Evolutionary conservation across 2,888 invertebrate species (phyloP), one percentile per base, ranked within the genome.

Genomic region (Drosophila paramelanica): DNA sequence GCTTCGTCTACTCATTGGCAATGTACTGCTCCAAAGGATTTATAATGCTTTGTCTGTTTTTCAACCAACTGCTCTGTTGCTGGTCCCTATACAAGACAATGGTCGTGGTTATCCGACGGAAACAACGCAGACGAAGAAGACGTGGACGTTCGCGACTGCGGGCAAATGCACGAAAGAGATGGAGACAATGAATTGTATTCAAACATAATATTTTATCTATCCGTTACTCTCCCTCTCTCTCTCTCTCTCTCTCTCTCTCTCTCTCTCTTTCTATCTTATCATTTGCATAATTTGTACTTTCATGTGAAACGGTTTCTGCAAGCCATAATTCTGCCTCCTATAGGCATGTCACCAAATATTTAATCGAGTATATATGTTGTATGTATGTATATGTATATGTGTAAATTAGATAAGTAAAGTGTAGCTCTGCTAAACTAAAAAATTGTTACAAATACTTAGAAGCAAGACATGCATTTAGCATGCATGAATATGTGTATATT

Each of bases 61-160:
- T 71, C 14, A 86, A 74, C 51, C 61, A 70, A 11, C 20, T 77
- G 10, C 47, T 79, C 27, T 79, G 71, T 53, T 64, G 55, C 50
- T 57, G 73, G 60, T 55, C 65, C 1, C 55, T 83, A 10, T 73
- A 65, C 36, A 79, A 65, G 49, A 70, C 77, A 3, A 5, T 73
- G 5, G 8, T 45, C 5, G 25, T 67, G 25, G 17, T 17, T n/a
- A n/a, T 65, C 3, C 58, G 45, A 4, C 25, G 52, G 13, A 41
- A 20, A 2, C 38, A 43, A 8, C 25, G 20, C n/a, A 14, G 27
- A n/a, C 38, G 14, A 8, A 36, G 17, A 6, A 39, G 38, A 47
- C 36, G n/a, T 20, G 20, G 27, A 14, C 55, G n/a, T n/a, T 14
- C 23, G 13, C 58, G 42, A 38, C 10, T 41, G 5, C 23, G 47